phyloP scores from a whole-genome alignment of 1,140 invertebrate genomes.

The Theocolax elegans region DNA sequence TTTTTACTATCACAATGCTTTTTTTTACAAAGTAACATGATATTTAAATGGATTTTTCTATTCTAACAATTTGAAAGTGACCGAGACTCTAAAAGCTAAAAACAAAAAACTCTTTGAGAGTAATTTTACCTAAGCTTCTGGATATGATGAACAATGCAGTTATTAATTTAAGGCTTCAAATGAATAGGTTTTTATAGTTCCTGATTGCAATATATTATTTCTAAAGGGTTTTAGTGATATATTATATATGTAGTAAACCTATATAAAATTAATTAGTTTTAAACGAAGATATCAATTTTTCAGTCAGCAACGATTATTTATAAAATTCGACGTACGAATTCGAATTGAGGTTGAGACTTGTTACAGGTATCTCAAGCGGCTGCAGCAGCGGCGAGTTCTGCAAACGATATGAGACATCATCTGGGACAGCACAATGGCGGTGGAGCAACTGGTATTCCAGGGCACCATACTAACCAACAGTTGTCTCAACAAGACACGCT shows the following conservation, averaged over 20 bases:
- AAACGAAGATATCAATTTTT: background rate
- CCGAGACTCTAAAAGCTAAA: no score
- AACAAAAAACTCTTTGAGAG: no score
- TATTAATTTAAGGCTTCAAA: no score
- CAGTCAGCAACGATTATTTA: no score
- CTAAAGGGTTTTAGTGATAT: background rate
- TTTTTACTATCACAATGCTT: no score
- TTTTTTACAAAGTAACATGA: no score
- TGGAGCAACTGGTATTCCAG: constrained; percentile 65
- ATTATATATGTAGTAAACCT: background rate
- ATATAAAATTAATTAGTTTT: background rate
- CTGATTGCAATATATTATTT: background rate
- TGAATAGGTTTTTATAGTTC: background rate
- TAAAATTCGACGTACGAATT: no score
- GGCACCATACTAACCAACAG: constrained; percentile 66
- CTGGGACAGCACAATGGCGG: constrained; percentile 64
- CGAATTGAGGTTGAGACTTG: no score
- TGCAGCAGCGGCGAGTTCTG: constrained; percentile 63
- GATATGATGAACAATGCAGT: no score
- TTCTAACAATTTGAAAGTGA: no score
- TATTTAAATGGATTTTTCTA: no score
- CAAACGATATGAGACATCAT: constrained; percentile 65
- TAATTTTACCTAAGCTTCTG: no score
- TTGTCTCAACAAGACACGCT: constrained; percentile 64
- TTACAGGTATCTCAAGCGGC: constrained; percentile 65